Base-by-base conservation (phyloP, 1,140 invertebrate genomes). In the Saccostrea glomerata region DNA sequence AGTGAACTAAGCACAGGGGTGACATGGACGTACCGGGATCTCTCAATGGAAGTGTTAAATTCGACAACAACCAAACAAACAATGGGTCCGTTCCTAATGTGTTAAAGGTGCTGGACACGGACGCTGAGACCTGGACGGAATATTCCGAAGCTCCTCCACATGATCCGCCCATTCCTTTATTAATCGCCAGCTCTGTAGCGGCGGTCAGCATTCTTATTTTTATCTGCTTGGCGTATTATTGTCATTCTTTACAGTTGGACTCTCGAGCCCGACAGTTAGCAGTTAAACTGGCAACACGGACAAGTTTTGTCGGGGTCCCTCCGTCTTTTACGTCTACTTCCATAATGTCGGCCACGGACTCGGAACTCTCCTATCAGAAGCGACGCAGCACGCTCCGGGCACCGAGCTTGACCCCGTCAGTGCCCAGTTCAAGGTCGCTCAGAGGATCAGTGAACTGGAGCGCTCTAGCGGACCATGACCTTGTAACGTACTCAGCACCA, bases 181-280 rank as follows among this genome's bases (percentile, higher is more conserved):
- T 91, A 13, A 91, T 91, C 15, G 90, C 90, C 2, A 91, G 90
- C 63, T 87, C 90, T 9, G 90, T 91, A 0, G 90, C 89, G 15
- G 90, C 90, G 2, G 89, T 91, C 6, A 86, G 87, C 30, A 91
- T 91, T 55, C 73, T 91, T 23, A 89, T 91, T 58, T 90, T 91
- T 20, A 87, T 91, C 1, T 91, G 90, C 73, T 56, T 91, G n/a
- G 90, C 90, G 5, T 91, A 91, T 56, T 91, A 91, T 60, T 91
- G 90, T 84, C 90, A 91, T 82, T 87, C 90, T 23, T 20, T 84
- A 11, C 90, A 91, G 20, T 54, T 91, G 23, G 90, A 91, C 73
- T 86, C 89, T 15, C 66, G 90, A 20, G 90, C 90, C 23, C 70
- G 90, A 82, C 85, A 91, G 86, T 36, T 91, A 20, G 89, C 90